Evolutionary conservation across 1,140 invertebrate species (phyloP).

Genomic region (Calephelis nemesis): DNA sequence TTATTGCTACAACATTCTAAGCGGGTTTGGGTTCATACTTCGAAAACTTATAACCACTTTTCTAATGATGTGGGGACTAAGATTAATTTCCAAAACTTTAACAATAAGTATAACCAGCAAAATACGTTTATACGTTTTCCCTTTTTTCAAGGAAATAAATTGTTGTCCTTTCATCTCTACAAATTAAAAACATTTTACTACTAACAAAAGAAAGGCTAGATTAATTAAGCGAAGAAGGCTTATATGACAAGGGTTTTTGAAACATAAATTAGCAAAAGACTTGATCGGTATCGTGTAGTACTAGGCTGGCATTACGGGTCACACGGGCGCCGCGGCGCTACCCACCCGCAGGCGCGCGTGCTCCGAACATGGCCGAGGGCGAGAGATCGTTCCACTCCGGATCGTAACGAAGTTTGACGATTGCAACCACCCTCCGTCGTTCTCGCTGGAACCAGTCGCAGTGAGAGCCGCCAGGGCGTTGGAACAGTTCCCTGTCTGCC

Average conservation of each 20-base stretch:
- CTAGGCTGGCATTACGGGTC: slow-evolving; percentile 58
- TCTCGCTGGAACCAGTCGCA: slow-evolving; percentile 71
- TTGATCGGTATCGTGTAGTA: slow-evolving; percentile 53
- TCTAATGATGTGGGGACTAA: too few species aligned
- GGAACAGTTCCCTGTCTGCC: slow-evolving; percentile 59
- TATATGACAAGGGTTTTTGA: slow-evolving; percentile 30
- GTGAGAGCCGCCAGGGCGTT: slow-evolving; percentile 70
- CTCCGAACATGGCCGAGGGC: slow-evolving; percentile 65
- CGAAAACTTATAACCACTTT: too few species aligned
- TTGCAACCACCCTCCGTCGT: slow-evolving; percentile 63
- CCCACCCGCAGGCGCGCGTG: slow-evolving; percentile 70
- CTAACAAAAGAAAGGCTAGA: neutral
- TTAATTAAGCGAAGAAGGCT: slow-evolving; percentile 13
- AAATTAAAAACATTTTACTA: neutral
- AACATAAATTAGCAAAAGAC: slow-evolving; percentile 58
- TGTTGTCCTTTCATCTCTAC: neutral
- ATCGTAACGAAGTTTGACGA: slow-evolving; percentile 71
- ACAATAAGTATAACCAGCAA: too few species aligned
- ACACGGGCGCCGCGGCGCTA: slow-evolving; percentile 61
- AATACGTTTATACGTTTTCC: too few species aligned
- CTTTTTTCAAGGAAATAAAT: too few species aligned
- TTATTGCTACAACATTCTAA: too few species aligned
- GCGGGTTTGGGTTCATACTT: too few species aligned
- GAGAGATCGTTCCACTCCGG: slow-evolving; percentile 69
- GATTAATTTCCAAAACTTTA: too few species aligned